Conservation (phyloP, 2,113 vertebrate species). For the Halichoerus grypus region DNA sequence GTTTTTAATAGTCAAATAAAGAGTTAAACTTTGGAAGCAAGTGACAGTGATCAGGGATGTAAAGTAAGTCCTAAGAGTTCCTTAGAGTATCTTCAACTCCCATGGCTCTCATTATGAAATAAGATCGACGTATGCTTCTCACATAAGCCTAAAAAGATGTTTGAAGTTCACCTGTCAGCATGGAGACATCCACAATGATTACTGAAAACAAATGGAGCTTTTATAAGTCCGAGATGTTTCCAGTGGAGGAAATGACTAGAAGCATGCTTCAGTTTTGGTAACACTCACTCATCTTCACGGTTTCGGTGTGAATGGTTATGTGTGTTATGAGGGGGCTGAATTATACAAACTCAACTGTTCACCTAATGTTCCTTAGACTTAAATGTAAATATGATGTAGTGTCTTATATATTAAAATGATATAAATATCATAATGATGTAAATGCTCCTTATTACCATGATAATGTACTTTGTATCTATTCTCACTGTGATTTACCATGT, state of each 20-base stretch:
- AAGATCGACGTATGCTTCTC: constrained; percentile 55
- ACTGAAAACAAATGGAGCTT: constrained; percentile 41
- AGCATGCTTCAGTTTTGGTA: neutral
- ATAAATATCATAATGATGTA: neutral
- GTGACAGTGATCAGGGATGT: constrained; percentile 49
- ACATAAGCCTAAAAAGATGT: constrained; percentile 64
- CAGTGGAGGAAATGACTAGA: neutral
- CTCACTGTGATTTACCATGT: neutral
- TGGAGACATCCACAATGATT: constrained; percentile 38
- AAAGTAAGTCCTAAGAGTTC: constrained; percentile 34
- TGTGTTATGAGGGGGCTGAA: neutral
- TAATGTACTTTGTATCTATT: neutral
- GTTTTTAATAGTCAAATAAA: constrained; percentile 33
- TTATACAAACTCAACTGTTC: neutral
- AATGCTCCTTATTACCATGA: neutral
- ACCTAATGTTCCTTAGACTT: neutral
- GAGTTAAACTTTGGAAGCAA: constrained; percentile 75
- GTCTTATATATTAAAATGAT: neutral
- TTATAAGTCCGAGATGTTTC: neutral
- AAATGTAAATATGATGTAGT: neutral
- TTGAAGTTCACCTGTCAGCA: constrained; percentile 67
- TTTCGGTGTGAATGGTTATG: neutral
- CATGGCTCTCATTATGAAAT: constrained; percentile 53
- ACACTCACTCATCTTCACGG: neutral
- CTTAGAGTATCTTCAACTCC: constrained; percentile 59